Evolutionary conservation across 2,113 vertebrate species (phyloP), one percentile per base, ranked within the genome.

Genomic region (Aphelocoma coerulescens): DNA sequence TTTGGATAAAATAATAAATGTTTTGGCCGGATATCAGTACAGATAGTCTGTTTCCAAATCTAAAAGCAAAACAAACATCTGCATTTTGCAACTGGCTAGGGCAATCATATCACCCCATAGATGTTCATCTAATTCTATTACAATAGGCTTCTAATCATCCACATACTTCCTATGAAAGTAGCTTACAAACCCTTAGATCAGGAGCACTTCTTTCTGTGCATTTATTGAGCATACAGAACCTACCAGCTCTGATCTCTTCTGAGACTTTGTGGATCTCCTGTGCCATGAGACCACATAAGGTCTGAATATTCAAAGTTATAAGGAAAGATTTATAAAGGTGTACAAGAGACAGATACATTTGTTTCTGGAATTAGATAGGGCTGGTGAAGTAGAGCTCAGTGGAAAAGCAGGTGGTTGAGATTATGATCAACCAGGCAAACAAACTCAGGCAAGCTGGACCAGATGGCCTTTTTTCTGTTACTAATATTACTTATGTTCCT

Each of bases 361-460:
- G 85, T 95, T 92, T 91, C 91, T 91, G 69, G 89, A 94, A 95
- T 76, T 88, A 86, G 89, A 91, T 88, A 93, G 85, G 76, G 78
- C 75, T 83, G 72, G 72, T 43, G 68, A 88, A 91, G 65, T 43
- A 87, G 32, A 88, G 49, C 72, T 83, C 87, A 90, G 49, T 71
- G 37, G 88, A 95, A 96, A 93, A 91, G 91, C 97, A 97, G 95
- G 95, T 97, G 96, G 90, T 96, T 95, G 73, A 96, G 87, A 97
- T 97, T 97, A 97, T 54, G 92, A 89, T 83, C 66, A 93, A 88
- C 93, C 91, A 92, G 73, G 85, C 76, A 95, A 94, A 85, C 63
- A 85, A 88, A 74, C 78, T 57, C 78, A 75, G 61, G 72, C 87
- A 96, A 96, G 74, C 71, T 90, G 89, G 75, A 84, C 93, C 96